A percentile compares a stretch with the other conserved stretches of the same genome.
Conservation (phyloP, 2,113 vertebrate species). For the Dasyornis broadbenti region DNA sequence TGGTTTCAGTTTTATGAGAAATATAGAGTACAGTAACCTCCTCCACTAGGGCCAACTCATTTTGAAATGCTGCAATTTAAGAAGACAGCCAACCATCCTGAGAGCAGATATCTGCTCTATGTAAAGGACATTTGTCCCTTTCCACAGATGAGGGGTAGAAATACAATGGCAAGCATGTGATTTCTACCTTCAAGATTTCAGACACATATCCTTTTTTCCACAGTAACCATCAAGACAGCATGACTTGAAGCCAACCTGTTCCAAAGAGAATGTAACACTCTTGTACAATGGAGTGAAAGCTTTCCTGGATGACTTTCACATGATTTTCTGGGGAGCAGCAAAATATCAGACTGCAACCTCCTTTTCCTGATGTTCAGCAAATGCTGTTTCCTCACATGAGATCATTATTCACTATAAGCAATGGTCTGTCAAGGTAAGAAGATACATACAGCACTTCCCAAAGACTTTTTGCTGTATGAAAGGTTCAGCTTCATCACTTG, state of each 20-base stretch:
- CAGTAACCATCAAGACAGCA: not conserved
- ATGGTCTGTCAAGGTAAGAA: not conserved
- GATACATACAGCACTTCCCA: not conserved
- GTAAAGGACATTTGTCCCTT: not conserved
- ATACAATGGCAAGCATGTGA: not conserved
- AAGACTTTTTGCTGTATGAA: not conserved
- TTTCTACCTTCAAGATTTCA: not conserved
- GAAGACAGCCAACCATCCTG: not conserved
- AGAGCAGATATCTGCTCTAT: not conserved
- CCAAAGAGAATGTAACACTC: not conserved
- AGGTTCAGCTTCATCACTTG: not conserved
- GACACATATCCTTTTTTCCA: not conserved
- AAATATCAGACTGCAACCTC: not conserved
- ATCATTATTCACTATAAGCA: not conserved
- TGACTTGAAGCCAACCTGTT: not conserved
- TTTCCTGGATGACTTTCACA: not conserved
- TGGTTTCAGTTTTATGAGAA: not conserved
- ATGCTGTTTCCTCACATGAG: not conserved
- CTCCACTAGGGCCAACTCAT: not conserved
- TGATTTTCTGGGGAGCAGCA: not conserved
- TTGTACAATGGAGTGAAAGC: not conserved
- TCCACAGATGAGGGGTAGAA: not conserved
- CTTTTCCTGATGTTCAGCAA: not conserved
- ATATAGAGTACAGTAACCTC: not conserved
- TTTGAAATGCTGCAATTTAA: not conserved